Evolutionary conservation across 2,888 invertebrate genomes (phyloP), one percentile per base, ranked within the genome.

Genomic region (Pristionchus entomophagus): DNA sequence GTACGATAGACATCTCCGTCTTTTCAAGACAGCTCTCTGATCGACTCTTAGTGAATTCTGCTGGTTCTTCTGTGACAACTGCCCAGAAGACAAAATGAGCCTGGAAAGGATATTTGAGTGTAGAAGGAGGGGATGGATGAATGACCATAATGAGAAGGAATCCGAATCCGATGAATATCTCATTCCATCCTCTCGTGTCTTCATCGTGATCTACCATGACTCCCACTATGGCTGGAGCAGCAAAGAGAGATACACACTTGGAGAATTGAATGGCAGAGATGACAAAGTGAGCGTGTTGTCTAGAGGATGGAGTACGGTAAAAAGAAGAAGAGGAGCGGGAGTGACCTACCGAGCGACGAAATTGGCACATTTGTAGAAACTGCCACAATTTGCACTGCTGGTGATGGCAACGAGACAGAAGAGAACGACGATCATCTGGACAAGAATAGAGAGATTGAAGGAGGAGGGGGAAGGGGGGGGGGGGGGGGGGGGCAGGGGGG

Each of bases 191-290:
- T n/a, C 4, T 41, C 38, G 73, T 77, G 19, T 85, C 85, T 38
- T 85, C 77, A 56, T 77, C 85, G 17, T 85, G 0, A 3, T 73
- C n/a, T 3, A 85, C 85, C n/a, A 85, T 10, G 0, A 85, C 5
- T 1, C 38, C 85, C 8, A 85, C 85, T 5, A 85, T 26, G 19
- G 85, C 77, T 10, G 85, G 85, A 41, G 29, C 85, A 5, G 77
- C 85, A 41, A 85, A 85, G 10, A 85, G n/a, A 8, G 85, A 73
- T 12, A 85, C 26, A 56, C 85, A 85, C 56, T 85, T 85, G 41
- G 73, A 85, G 85, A 85, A 85, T 56, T 85, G 85, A 77, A 85
- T 85, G 53, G 85, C 53, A 0, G 85, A 85, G 56, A 85, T 85
- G n/a, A 77, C 85, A 32, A 85, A 85, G 45, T 85, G 85, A 2